Conservation (phyloP, 2,888 invertebrate species). For the Lithophane socia region DNA sequence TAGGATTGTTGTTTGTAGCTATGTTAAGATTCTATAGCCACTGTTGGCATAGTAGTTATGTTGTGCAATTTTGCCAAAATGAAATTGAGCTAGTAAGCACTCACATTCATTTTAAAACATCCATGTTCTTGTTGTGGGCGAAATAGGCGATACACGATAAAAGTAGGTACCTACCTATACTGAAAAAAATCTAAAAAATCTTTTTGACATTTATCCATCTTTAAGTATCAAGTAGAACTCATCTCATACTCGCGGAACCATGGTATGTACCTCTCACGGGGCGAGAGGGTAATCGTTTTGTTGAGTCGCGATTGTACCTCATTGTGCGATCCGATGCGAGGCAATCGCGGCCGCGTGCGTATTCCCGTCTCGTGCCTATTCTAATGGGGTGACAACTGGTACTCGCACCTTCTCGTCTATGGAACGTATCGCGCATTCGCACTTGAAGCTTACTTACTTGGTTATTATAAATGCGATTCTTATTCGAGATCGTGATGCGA, state of each 20-base stretch:
- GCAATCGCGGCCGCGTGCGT: constrained; percentile 79
- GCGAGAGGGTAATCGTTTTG: constrained; percentile 87
- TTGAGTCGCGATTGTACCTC: constrained; percentile 84
- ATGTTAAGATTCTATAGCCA: too few species aligned
- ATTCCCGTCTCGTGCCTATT: constrained; percentile 84
- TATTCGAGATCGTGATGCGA: constrained; percentile 74
- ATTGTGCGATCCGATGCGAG: constrained; percentile 80
- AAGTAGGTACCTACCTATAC: too few species aligned
- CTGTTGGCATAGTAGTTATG: too few species aligned
- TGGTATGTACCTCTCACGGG: constrained; percentile 75
- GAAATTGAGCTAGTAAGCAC: not conserved
- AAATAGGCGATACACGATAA: not conserved
- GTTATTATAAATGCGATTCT: constrained; percentile 81
- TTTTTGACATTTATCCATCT: constrained; percentile 1
- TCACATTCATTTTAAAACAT: too few species aligned
- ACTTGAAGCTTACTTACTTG: constrained; percentile 76
- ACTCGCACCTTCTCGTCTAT: constrained; percentile 70
- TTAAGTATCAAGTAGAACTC: constrained; percentile 71
- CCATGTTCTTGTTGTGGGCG: too few species aligned
- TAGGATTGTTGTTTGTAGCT: too few species aligned
- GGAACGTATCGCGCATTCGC: constrained; percentile 70
- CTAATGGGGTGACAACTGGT: constrained; percentile 83
- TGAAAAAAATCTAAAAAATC: too few species aligned
- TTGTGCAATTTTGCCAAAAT: not conserved
- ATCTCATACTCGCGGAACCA: constrained; percentile 67